Conservation (phyloP, 2,888 invertebrate genomes). For the Drosophila affinis region DNA sequence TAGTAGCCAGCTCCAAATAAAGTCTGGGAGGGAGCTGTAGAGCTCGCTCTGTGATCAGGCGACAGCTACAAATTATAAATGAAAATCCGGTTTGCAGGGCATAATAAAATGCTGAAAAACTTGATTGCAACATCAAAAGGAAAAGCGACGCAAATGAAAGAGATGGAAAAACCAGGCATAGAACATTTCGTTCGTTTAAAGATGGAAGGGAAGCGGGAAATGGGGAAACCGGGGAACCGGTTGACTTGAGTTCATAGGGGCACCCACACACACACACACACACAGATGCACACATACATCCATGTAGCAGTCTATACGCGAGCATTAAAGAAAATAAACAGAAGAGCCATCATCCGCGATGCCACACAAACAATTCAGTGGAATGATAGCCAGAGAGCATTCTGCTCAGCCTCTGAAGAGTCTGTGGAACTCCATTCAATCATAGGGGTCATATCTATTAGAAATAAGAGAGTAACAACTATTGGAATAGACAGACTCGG, state of each 20-base stretch:
- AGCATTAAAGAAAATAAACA: conserved; percentile 23
- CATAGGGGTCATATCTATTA: conserved; percentile 18
- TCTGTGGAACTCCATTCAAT: background rate
- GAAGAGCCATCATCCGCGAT: conserved; percentile 22
- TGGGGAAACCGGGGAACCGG: conserved; percentile 49
- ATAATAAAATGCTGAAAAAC: conserved; percentile 42
- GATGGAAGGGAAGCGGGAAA: conserved; percentile 14
- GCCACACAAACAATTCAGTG: conserved; percentile 27
- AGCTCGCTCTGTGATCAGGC: conserved; percentile 37
- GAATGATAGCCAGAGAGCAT: conserved; percentile 14
- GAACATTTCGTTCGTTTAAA: conserved; percentile 39
- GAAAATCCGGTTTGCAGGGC: conserved; percentile 59
- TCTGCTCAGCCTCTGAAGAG: conserved; percentile 6
- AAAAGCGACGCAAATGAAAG: conserved; percentile 41
- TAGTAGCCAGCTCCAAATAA: background rate
- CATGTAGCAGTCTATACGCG: conserved; percentile 1
- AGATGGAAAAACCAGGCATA: conserved; percentile 42
- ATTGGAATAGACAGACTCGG: background rate
- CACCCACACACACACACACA: conserved; percentile 41
- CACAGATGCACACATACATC: conserved; percentile 2
- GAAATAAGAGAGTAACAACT: background rate
- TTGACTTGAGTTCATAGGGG: conserved; percentile 61
- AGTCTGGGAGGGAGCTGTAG: background rate
- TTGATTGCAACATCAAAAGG: conserved; percentile 59
- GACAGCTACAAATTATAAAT: conserved; percentile 35